phyloP scores from a whole-genome alignment of 2,888 invertebrate genomes.

The Spisula subtruncata region DNA sequence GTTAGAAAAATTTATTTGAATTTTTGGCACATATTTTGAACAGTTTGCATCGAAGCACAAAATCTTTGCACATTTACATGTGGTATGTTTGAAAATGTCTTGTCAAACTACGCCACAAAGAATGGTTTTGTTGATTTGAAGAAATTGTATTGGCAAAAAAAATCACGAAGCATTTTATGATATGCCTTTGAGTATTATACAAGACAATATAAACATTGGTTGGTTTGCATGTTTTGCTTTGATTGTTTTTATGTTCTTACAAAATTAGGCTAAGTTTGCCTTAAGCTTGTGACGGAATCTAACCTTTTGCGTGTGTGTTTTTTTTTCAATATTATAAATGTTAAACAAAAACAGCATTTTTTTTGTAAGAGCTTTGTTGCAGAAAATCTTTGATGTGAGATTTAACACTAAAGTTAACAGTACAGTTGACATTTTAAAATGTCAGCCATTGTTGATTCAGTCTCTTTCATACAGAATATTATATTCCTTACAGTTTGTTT shows the following conservation, averaged over 20 bases:
- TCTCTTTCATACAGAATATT: not conserved
- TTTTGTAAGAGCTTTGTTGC: not conserved
- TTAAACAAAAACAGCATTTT: not conserved
- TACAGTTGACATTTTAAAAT: constrained; percentile 10
- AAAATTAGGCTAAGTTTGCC: not conserved
- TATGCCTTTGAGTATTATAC: not conserved
- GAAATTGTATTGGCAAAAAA: not conserved
- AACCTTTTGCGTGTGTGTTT: not conserved
- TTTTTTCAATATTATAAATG: not conserved
- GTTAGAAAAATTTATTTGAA: not conserved
- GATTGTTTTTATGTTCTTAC: constrained; percentile 22
- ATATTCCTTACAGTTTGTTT: not conserved
- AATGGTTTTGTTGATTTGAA: not conserved
- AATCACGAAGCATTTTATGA: not conserved
- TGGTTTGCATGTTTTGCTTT: constrained; percentile 51
- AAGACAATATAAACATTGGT: constrained; percentile 28
- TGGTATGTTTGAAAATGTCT: not conserved
- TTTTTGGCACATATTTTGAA: not conserved
- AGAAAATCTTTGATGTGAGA: not conserved
- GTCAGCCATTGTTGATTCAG: not conserved
- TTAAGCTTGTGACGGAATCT: not conserved
- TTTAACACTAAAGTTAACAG: not conserved
- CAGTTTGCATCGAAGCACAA: not conserved
- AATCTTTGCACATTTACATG: not conserved
- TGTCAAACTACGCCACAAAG: not conserved